Conservation (phyloP, 1,140 invertebrate species). For the Aphelenchoides fujianensis region DNA sequence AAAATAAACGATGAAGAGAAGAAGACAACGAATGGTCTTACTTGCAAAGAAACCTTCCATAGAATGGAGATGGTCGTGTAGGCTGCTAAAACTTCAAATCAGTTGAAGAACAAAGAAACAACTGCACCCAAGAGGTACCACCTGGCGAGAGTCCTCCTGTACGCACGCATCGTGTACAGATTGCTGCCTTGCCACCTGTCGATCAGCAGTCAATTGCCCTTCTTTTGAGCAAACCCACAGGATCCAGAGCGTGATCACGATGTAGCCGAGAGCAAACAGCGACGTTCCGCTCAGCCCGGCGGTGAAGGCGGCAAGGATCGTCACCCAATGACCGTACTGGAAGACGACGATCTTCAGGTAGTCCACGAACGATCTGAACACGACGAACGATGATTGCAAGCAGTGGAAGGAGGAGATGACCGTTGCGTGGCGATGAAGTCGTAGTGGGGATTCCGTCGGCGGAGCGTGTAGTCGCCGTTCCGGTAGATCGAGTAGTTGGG, state of each 20-base stretch:
- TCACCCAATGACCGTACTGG: constrained; percentile 60
- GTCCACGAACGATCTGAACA: constrained; percentile 54
- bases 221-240: no score
- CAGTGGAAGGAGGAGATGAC: constrained; percentile 22
- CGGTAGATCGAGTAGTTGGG: constrained; percentile 53
- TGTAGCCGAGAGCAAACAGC: constrained; percentile 58
- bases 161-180: constrained; percentile 55
- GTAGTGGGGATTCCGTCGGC: constrained; percentile 51
- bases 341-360: constrained; percentile 54
- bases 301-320: constrained; percentile 48
- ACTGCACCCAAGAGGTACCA: constrained; percentile 54
- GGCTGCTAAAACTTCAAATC: no score
- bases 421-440: constrained; percentile 55
- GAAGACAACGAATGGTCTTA: constrained; percentile 24
- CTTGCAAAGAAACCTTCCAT: constrained; percentile 53
- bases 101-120: no score
- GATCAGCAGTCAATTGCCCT: no score
- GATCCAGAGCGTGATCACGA: constrained; percentile 58
- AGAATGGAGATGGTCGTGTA: constrained; percentile 53
- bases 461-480: constrained; percentile 36
- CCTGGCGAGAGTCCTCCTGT: constrained; percentile 36
- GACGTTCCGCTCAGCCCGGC: constrained; percentile 61
- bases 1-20: constrained; percentile 23
- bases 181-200: constrained; percentile 62
- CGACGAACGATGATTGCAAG: constrained; percentile 5